Conservation (phyloP, 2,797 vertebrate genomes). For the Smutsia temminckii region DNA sequence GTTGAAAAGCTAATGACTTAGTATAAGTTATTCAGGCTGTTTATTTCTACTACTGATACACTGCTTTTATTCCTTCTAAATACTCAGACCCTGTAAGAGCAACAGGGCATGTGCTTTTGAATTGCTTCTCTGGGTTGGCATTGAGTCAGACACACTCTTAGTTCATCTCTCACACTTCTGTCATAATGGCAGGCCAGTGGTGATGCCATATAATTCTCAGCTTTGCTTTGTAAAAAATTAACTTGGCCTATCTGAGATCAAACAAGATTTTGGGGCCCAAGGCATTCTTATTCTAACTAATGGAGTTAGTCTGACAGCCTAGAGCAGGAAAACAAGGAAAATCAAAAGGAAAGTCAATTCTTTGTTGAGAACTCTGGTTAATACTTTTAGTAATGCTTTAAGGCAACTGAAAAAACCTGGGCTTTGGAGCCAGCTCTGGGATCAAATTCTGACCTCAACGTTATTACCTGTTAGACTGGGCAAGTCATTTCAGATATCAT, state of each 20-base stretch:
- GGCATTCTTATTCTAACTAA: conserved; percentile 42
- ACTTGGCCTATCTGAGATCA: neutral
- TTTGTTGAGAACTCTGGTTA: neutral
- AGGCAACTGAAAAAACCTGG: neutral
- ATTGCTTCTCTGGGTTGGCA: neutral
- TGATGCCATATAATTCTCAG: conserved; percentile 6
- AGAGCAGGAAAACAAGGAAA: conserved; percentile 39
- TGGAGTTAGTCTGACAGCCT: conserved; percentile 6
- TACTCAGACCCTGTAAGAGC: neutral
- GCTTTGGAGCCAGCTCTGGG: neutral
- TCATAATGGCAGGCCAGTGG: neutral
- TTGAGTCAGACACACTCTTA: neutral
- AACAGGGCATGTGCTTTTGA: neutral
- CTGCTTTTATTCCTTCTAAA: neutral
- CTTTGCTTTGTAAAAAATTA: conserved; percentile 38
- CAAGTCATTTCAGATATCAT: neutral
- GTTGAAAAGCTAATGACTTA: neutral
- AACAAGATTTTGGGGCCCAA: conserved; percentile 20
- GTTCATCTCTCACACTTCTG: conserved; percentile 16
- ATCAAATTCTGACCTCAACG: neutral
- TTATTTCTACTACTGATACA: neutral
- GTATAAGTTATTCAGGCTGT: neutral
- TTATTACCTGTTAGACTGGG: neutral
- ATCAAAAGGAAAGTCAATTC: neutral
- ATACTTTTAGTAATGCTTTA: conserved; percentile 10